Base-by-base conservation (phyloP, 1,140 invertebrate species). In the Lepidurus arcticus region DNA sequence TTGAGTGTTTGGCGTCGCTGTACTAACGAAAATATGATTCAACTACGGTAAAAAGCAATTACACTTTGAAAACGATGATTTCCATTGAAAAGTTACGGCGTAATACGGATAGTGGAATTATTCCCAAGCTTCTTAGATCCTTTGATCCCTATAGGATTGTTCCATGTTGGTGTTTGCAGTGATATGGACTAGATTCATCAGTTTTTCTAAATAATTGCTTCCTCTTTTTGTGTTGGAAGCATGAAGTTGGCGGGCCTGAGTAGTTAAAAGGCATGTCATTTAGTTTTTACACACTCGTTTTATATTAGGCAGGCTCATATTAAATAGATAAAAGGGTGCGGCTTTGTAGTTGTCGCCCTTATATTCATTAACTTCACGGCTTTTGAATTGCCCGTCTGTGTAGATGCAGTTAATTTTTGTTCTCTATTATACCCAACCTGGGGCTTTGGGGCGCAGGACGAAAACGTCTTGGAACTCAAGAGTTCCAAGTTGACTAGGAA, bases 401-500 rank as follows among this genome's bases (percentile, higher is more conserved):
- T 34, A 34, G 34, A 34, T 34, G 34, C 34, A 34, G 34, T 34
- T 34, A 34, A 4, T 34, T 34, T 34, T 34, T 34, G 34, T 34
- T 34, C 34, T 34, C 34, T 34, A 34, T 34, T 34, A 34, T 34
- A 34, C 34, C 34, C 34, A 34, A 34, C 34, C 34, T 34, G 34
- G 53, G 16, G 21, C 53, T 65, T 65, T 16, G 53, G 16, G 53
- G 21, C 21, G 53, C 53, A 21, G 53, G 21, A 65, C 53, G 53
- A 65, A 65, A 65, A n/a, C 53, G 53, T n/a, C 6, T 65, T 16
- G 53, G 53, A 21, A 65, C 53, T 65, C 53, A 65, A 65, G 53
- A n/a, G 16, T 21, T 65, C 21, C 53, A 65, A 65, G 53, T 16
- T 65, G 45, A 47, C 45, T 65, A 65, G 53, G 53, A 21, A 65